Conservation (phyloP, 2,888 invertebrate genomes). For the Eutolmus rufibarbis region DNA sequence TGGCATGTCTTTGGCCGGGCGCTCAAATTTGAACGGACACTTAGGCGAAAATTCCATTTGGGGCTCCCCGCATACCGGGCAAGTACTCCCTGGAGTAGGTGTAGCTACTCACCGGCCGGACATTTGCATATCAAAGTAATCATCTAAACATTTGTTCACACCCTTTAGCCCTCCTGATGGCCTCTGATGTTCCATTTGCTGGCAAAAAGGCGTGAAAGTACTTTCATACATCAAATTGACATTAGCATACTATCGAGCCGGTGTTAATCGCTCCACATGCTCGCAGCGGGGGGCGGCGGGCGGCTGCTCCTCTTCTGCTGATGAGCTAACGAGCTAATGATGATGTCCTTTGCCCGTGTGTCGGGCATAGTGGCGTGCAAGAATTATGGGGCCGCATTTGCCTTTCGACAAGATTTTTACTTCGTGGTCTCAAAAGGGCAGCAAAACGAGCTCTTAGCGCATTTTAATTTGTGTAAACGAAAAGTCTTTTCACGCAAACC, state of each 20-base stretch:
- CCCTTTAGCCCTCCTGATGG: conserved; percentile 25
- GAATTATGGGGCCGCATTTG: not conserved
- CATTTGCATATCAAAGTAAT: conserved; percentile 41
- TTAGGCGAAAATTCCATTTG: conserved; percentile 13
- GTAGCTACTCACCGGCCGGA: not conserved
- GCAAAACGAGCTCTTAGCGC: not conserved
- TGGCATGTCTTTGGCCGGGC: not conserved
- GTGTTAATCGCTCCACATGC: conserved; percentile 34
- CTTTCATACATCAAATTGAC: conserved; percentile 39
- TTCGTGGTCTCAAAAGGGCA: not conserved
- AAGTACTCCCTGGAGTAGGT: conserved; percentile 26
- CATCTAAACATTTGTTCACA: conserved; percentile 41
- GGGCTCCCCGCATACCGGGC: not conserved
- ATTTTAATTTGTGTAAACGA: not conserved
- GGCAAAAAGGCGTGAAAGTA: conserved; percentile 36
- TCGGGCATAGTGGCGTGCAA: not conserved
- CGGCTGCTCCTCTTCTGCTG: not conserved
- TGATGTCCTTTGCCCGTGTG: conserved; percentile 8
- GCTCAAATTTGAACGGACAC: conserved; percentile 4
- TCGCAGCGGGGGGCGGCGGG: not conserved
- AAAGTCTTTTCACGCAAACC: not conserved
- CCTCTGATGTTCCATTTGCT: conserved; percentile 29
- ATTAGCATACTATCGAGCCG: conserved; percentile 36
- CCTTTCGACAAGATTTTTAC: not conserved
- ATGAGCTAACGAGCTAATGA: conserved; percentile 31